Evolutionary conservation across 2,797 vertebrate genomes (phyloP).

Genomic region (Gallinago solitaria): DNA sequence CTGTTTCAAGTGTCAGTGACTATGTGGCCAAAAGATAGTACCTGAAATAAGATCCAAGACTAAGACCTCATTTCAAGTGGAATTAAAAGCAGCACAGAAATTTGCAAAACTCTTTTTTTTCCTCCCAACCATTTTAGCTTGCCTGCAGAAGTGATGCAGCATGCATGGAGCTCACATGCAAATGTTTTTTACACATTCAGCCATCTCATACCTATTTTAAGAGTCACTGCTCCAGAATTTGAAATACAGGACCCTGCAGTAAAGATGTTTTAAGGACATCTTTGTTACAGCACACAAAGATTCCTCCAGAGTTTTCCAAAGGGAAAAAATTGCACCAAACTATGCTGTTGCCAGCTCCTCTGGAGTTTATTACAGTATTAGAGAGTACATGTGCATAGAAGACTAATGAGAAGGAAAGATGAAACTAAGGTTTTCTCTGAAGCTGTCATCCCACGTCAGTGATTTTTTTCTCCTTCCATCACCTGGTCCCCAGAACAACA

Average conservation of each 20-base stretch:
- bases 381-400: background rate
- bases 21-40: constrained; percentile 19
- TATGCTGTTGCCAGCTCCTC: background rate
- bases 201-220: constrained; percentile 38
- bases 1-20: constrained; percentile 46
- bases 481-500: background rate
- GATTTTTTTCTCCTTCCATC: background rate
- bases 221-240: background rate
- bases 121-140: background rate
- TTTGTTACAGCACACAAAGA: background rate
- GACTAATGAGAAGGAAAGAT: background rate
- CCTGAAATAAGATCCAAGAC: background rate
- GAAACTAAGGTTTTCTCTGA: background rate
- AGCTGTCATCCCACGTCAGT: background rate
- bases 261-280: constrained; percentile 5
- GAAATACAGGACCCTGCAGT: background rate
- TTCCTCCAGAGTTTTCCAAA: background rate
- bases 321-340: background rate
- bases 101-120: background rate
- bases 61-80: background rate
- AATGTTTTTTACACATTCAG: constrained; percentile 41
- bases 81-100: background rate
- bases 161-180: background rate
- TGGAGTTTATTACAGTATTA: background rate
- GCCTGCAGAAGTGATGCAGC: background rate